A percentile compares a stretch with the other conserved stretches of the same genome.
Evolutionary conservation across 2,113 vertebrate species (phyloP).

Genomic region (Myocastor coypus): DNA sequence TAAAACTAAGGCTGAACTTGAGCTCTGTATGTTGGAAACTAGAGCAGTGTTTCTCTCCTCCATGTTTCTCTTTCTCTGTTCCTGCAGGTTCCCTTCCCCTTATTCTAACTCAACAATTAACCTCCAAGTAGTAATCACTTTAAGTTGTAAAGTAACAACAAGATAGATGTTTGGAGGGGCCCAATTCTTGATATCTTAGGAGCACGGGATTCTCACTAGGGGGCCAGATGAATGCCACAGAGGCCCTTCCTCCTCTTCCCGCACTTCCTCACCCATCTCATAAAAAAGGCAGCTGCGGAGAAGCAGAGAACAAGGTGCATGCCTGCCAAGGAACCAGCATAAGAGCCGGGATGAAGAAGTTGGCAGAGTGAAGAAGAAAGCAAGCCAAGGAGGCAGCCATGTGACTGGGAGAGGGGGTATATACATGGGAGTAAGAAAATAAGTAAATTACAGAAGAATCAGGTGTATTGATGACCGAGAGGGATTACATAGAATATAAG

Average conservation of each 20-base stretch:
- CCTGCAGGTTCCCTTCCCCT: not conserved
- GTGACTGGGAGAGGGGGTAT: not conserved
- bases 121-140: constrained; percentile 11
- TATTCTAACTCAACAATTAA: constrained; percentile 33
- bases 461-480: not conserved
- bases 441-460: not conserved
- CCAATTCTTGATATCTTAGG: not conserved
- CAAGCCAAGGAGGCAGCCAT: not conserved
- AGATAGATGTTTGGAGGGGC: not conserved
- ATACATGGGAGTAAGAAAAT: not conserved
- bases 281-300: not conserved
- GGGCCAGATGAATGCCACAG: not conserved
- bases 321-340: not conserved
- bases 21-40: not conserved
- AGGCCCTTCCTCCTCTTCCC: not conserved
- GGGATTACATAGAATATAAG: not conserved
- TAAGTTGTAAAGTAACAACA: constrained; percentile 32
- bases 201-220: not conserved
- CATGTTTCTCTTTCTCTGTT: not conserved
- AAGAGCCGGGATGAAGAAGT: not conserved
- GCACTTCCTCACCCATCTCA: not conserved
- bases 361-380: not conserved
- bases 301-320: not conserved
- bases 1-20: not conserved
- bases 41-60: not conserved